Evolutionary conservation across 1,140 invertebrate species (phyloP).

Genomic region (Leptinotarsa defecta): DNA sequence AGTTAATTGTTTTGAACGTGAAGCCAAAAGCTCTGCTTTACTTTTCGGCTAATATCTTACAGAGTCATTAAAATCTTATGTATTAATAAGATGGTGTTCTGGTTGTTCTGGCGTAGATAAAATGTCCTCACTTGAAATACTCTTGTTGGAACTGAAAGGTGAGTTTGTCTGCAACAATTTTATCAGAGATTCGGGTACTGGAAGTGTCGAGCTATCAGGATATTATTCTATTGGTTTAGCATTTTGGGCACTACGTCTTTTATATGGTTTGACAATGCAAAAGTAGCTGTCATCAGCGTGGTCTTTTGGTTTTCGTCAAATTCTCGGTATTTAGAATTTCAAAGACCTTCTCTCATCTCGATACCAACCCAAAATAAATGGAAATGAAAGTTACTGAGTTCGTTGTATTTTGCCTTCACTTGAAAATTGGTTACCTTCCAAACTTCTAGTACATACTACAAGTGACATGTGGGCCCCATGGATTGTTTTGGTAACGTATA

Average conservation of each 20-base stretch:
- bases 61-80: constrained; percentile 46
- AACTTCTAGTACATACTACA: constrained; percentile 26
- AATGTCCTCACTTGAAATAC: background rate
- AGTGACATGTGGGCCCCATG: constrained; percentile 28
- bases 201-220: constrained; percentile 11
- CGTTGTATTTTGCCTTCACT: background rate
- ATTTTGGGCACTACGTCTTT: constrained; percentile 2
- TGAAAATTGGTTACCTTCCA: constrained; percentile 19
- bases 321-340: constrained; percentile 20
- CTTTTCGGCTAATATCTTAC: constrained; percentile 50
- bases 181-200: background rate
- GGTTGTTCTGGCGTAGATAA: background rate
- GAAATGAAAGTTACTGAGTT: constrained; percentile 2
- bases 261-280: constrained; percentile 19
- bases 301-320: constrained; percentile 1
- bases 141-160: constrained; percentile 15
- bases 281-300: constrained; percentile 24
- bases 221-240: constrained; percentile 14
- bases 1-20: constrained; percentile 37
- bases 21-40: constrained; percentile 48
- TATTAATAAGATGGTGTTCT: constrained; percentile 36
- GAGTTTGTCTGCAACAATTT: background rate
- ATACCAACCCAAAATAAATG: constrained; percentile 22
- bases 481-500: constrained; percentile 32
- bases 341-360: constrained; percentile 4